Base-by-base conservation (phyloP, 1,140 invertebrate genomes). In the Pseudomyrmex sp. region DNA sequence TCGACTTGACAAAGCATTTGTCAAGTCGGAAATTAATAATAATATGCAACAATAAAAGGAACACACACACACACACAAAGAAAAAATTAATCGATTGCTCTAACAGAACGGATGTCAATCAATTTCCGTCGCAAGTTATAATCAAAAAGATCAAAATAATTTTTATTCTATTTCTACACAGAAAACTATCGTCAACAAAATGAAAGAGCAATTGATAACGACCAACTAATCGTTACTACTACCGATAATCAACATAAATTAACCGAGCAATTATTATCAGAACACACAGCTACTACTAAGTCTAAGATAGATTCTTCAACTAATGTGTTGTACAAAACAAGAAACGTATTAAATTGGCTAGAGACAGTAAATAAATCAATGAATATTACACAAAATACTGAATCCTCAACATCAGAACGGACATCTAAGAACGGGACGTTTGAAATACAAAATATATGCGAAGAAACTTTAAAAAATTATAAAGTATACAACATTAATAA, bases 401-500 rank as follows among this genome's bases (percentile, higher is more conserved):
- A 58, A 26, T 8, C 26, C 10, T 52, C 10, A 15, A 56, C 50
- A 35, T 48, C 9, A 18, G 13, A 58, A n/a, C 8, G 15, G 35
- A 69, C 0, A 20, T 8, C 46, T 10, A n/a, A 12, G 44, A 26
- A 1, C 9, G 61, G n/a, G n/a, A 63, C 15, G 35, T 18, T 35
- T 48, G 10, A 4, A 2, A 23, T 7, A 1, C 23, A 26, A 15
- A 68, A 52, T 1, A 56, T 2, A 44, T 13, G 2, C n/a, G 20
- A 46, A 12, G 23, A 56, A 10, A 52, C 20, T 26, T 20, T 0
- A 52, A 44, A 8, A n/a, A 0, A 50, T 72, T 52, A 20, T 18
- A n/a, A 46, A 23, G 79, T 59, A 63, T 9, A 54, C 72, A 83
- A 46, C 18, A 73, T 74, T 68, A 61, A 54, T 77, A 46, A 48